Evolutionary conservation across 2,113 vertebrate genomes (phyloP), one percentile per base, ranked within the genome.

Genomic region (Promerops cafer): DNA sequence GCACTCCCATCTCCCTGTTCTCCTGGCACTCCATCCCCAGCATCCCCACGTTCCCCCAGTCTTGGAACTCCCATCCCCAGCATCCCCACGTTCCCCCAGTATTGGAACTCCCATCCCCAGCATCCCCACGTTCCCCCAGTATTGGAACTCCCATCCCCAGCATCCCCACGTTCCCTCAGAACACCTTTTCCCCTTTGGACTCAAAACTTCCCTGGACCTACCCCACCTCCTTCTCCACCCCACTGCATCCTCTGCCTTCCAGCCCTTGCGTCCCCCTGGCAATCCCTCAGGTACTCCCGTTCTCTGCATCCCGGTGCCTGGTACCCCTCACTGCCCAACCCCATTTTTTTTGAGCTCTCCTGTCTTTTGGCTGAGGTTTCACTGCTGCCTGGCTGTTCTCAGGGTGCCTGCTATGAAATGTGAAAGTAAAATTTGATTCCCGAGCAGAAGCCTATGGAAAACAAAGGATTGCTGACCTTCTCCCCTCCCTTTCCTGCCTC

Each of bases 31-130:
- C 49, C 28, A 21, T 37, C 26, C 19, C 18, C 22, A 33, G 9
- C 26, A 28, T 10, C 24, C 8, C 4, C 10, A 5, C 1, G 1
- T 28, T 12, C 2, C 2, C 11, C 7, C 22, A 13, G 1, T 7
- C 9, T 15, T 10, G 31, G 30, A 37, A 26, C 8, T 22, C 2
- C 21, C 27, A 5, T 35, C 10, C 13, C 3, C 52, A 11, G 28
- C 13, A 13, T 24, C 39, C 21, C 11, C 18, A 3, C 1, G 0
- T 35, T 40, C 2, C 3, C 9, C 9, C 14, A 11, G 1, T 9
- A 7, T 21, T 16, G 27, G 30, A 53, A 30, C 8, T 31, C 3
- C 24, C 24, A 8, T 30, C 7, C 13, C 3, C 23, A 5, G 28
- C 12, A 7, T 28, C 23, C 16, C 14, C 16, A 5, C 0, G 0